Evolutionary conservation across 2,113 vertebrate genomes (phyloP), one percentile per base, ranked within the genome.

Genomic region (Chroicocephalus ridibundus): DNA sequence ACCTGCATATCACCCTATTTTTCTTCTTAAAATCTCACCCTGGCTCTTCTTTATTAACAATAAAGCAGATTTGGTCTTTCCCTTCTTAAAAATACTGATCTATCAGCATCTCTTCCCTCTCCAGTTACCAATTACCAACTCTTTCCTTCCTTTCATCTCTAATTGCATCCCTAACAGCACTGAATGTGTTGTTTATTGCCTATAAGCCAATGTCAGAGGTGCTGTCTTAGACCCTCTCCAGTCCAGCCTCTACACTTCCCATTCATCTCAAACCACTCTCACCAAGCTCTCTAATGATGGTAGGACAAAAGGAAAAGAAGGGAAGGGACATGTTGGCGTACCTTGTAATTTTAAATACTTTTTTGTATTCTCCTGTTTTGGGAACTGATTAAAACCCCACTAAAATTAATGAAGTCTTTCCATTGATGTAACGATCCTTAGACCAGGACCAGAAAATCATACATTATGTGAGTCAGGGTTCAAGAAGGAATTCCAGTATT

Each of bases 401-500:
- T 93, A 80, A 95, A 93, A 87, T 71, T 58, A 93, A 77, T 66
- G 17, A 86, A 94, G 44, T 62, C 5, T 89, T 94, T 55, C 81
- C 19, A 77, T 25, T 94, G 75, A 80, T 69, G 46, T 66, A 77
- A 74, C 55, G 81, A 86, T 90, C 66, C 76, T 91, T 90, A 80
- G 66, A 86, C 31, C 15, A 90, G 47, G 60, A 66, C 36, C 55
- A 94, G 58, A 91, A 92, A 94, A 90, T 94, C 72, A 74, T 66
- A 81, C 25, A 40, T 86, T 54, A 57, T 64, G 55, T 88, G 89
- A 95, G 82, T 93, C 46, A 88, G 87, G 60, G 81, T 93, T 91
- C 89, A 91, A 82, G 66, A 90, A 91, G 78, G 70, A 93, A 68
- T 86, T 90, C 71, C 91, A 88, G 46, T 90, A 90, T 93, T 91